These are phyloP conservation scores for Charina bottae DNA, from an alignment of 2,113 vertebrate genomes.

Conservation along the genomic window DNA sequence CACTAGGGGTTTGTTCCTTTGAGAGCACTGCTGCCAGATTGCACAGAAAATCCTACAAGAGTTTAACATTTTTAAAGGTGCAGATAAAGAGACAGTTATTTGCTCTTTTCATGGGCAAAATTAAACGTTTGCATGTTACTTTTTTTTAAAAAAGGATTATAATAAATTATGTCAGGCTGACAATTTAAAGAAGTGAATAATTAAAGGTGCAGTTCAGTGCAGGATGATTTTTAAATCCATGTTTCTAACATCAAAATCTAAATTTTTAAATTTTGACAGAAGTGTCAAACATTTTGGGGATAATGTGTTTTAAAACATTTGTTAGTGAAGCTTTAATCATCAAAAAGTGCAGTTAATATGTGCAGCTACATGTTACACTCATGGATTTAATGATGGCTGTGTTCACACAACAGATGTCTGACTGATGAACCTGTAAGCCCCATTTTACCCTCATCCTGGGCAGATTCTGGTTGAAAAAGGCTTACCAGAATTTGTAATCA, in stretches of 20 bases:
- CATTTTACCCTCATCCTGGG: not conserved
- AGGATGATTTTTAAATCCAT: not conserved
- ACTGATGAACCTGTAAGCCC: not conserved
- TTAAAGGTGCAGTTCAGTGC: not conserved
- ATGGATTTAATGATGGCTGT: not conserved
- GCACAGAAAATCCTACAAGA: not conserved
- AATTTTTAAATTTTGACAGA: not conserved
- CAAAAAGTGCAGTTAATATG: not conserved
- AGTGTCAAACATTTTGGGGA: not conserved
- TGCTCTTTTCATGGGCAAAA: not conserved
- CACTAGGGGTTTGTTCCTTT: conserved; percentile 74
- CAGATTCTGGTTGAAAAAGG: too few species aligned
- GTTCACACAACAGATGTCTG: not conserved
- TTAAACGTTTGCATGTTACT: not conserved
- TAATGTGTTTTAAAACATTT: not conserved
- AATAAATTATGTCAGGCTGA: conserved; percentile 4
- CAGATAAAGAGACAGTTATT: conserved; percentile 29
- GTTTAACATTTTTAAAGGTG: conserved; percentile 8
- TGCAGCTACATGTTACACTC: not conserved
- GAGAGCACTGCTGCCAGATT: conserved; percentile 31
- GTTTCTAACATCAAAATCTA: not conserved
- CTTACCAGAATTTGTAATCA: too few species aligned
- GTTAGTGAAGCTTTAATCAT: not conserved
- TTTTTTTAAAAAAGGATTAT: not conserved
- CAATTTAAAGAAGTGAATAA: not conserved